phyloP scores from a whole-genome alignment of 2,888 invertebrate species.

The Timema cristinae region DNA sequence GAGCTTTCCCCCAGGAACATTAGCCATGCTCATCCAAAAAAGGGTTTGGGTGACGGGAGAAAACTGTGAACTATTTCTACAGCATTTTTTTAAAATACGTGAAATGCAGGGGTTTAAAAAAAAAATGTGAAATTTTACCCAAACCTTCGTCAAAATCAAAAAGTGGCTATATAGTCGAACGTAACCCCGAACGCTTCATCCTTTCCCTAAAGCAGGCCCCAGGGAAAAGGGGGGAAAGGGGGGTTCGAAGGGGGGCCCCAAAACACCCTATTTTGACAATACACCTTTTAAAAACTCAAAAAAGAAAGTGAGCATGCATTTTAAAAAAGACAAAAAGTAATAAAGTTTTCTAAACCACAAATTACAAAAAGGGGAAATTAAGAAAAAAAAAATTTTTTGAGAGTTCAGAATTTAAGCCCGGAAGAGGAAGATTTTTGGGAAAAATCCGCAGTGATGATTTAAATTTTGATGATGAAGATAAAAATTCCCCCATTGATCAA shows the following conservation, averaged over 20 bases:
- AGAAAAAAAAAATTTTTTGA: too few relatives aligned
- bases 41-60: constrained; percentile 4
- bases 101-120: neutral
- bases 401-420: too few relatives aligned
- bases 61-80: neutral
- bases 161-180: too few relatives aligned
- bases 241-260: neutral
- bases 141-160: too few relatives aligned
- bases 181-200: too few relatives aligned
- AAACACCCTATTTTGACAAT: neutral
- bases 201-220: constrained; percentile 11
- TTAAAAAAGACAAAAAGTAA: too few relatives aligned
- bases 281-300: neutral
- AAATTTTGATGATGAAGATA: neutral
- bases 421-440: too few relatives aligned
- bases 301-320: constrained; percentile 4
- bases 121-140: too few relatives aligned
- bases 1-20: constrained; percentile 10
- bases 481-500: neutral
- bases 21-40: constrained; percentile 14
- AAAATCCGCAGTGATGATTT: too few relatives aligned
- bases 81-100: neutral
- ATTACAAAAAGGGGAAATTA: too few relatives aligned
- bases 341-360: too few relatives aligned
- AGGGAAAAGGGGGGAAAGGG: neutral